Percentiles rank a stretch among this genome's conserved stretches.
Conservation (phyloP, 2,888 invertebrate genomes). For the Steinernema carpocapsae region DNA sequence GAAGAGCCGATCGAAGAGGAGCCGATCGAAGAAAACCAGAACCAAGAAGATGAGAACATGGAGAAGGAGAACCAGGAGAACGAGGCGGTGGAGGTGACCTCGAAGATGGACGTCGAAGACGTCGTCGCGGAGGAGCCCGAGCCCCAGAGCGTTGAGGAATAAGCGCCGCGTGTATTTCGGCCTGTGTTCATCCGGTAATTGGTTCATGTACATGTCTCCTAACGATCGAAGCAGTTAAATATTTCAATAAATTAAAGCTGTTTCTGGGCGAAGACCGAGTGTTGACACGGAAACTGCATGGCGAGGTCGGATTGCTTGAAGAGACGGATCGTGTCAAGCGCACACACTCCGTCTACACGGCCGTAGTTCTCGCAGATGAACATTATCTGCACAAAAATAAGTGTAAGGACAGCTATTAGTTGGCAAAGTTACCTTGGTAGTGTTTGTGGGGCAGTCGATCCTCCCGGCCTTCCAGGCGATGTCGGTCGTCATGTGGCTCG, state of each 20-base stretch:
- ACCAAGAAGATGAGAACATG: conserved; percentile 27
- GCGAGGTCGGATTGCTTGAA: conserved; percentile 24
- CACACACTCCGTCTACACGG: conserved; percentile 50
- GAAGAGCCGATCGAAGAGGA: conserved; percentile 63
- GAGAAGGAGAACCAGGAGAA: conserved; percentile 11
- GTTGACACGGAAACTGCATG: conserved; percentile 31
- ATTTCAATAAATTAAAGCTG: conserved; percentile 27
- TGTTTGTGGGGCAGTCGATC: conserved; percentile 36
- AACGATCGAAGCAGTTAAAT: background rate
- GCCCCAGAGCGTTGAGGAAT: background rate
- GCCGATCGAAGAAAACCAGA: conserved; percentile 40
- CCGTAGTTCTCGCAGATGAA: conserved; percentile 64
- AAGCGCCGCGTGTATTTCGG: background rate
- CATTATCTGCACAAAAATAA: conserved; percentile 47
- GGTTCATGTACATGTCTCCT: conserved; percentile 28
- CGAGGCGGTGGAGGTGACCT: background rate
- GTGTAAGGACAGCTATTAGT: background rate
- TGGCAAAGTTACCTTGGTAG: conserved; percentile 38
- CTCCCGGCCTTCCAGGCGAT: conserved; percentile 37
- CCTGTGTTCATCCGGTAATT: background rate
- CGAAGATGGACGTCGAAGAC: background rate
- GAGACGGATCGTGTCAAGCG: conserved; percentile 57
- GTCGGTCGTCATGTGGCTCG: conserved; percentile 8
- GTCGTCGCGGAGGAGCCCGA: background rate
- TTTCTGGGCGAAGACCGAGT: conserved; percentile 23